phyloP scores from a whole-genome alignment of 2,888 invertebrate genomes.

The Cerceris rybyensis region DNA sequence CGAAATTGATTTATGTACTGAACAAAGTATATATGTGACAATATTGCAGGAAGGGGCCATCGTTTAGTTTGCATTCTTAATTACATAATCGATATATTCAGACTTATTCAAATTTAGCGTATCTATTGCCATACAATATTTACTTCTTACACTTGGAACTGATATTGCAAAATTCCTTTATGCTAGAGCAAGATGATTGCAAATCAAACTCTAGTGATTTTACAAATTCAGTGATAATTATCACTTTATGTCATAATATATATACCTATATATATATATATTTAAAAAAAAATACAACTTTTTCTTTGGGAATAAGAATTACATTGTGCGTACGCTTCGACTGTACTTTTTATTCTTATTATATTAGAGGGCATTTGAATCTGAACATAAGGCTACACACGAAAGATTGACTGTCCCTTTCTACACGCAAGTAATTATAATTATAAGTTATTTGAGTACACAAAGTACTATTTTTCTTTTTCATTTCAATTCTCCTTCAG shows the following conservation, averaged over 20 bases:
- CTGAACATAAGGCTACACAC: conserved; percentile 26
- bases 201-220: conserved; percentile 34
- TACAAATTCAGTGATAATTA: conserved; percentile 25
- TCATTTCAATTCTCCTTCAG: conserved; percentile 13
- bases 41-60: conserved; percentile 49
- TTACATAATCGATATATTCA: background rate
- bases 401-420: conserved; percentile 34
- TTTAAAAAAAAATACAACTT: too few relatives aligned
- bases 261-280: conserved; percentile 7
- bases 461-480: too few relatives aligned
- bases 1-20: conserved; percentile 11
- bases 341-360: conserved; percentile 24
- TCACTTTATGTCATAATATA: conserved; percentile 27
- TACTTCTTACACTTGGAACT: background rate
- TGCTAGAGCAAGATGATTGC: conserved; percentile 15
- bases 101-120: background rate
- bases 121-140: conserved; percentile 1
- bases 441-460: background rate
- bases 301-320: conserved; percentile 1
- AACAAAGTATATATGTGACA: conserved; percentile 29
- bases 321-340: conserved; percentile 21
- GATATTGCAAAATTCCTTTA: conserved; percentile 4
- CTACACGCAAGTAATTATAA: conserved; percentile 31
- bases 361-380: conserved; percentile 33
- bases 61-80: conserved; percentile 25